phyloP scores from a whole-genome alignment of 2,797 vertebrate species.

The Gambelia wislizenii region DNA sequence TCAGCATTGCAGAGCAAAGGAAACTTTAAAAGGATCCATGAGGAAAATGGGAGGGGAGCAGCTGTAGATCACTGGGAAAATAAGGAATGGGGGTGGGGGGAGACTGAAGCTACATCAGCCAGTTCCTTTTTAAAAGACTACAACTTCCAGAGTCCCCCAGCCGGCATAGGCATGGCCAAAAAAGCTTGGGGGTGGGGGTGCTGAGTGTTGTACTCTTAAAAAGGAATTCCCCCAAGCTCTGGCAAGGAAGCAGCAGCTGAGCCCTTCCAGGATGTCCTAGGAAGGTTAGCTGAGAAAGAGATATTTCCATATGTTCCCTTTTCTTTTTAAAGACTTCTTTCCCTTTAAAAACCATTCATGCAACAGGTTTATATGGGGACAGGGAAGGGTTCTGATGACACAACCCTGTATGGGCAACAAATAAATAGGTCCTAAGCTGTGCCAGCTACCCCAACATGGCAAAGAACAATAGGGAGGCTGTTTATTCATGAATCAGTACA shows the following conservation, averaged over 20 bases:
- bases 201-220: no score
- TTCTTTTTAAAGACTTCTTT: not conserved
- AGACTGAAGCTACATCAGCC: not conserved
- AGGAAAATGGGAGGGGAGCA: not conserved
- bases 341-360: not conserved
- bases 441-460: slow-evolving; percentile 18
- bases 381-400: not conserved
- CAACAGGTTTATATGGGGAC: not conserved
- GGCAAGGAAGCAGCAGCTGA: not conserved
- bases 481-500: slow-evolving; percentile 28
- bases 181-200: no score
- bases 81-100: not conserved
- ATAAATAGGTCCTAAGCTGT: slow-evolving; percentile 35
- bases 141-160: no score
- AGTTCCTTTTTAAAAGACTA: no score
- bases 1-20: not conserved
- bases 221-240: no score
- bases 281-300: not conserved
- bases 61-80: not conserved
- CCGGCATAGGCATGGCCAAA: no score
- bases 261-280: not conserved
- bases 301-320: not conserved
- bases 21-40: not conserved
- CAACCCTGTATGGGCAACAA: not conserved
- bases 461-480: slow-evolving; percentile 26